Base-by-base conservation (phyloP, 1,140 invertebrate genomes). In the Riptortus pedestris region DNA sequence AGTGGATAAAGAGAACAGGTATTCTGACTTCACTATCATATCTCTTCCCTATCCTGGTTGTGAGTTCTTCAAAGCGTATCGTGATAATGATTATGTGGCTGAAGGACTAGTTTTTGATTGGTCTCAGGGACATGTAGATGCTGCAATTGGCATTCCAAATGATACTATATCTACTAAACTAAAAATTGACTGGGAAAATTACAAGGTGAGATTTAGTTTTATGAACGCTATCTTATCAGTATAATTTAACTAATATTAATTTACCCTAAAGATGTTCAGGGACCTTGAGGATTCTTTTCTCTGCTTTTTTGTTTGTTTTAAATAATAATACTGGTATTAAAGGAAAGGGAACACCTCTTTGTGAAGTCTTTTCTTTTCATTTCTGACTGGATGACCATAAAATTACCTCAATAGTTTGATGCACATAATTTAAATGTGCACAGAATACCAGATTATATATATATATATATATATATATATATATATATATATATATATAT, bases 21-120 rank as follows among this genome's bases (percentile, higher is more conserved):
- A 91, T 72, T 77, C 78, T 38, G 82, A 87, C 65, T 92, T 91
- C 71, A 83, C 79, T 62, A 79, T 92, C 60, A 75, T 90, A 64
- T 84, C 83, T 67, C 75, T 91, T 67, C 90, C 90, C 65, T 91
- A 91, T 78, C 90, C 90, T 62, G 87, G 87, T 65, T 89, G 86
- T 80, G 87, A 90, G 76, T 89, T 88, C 74, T 90, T 90, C 73
- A 79, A 77, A 62, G 80, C 85, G 66, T 90, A 85, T 74, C 79
- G 83, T 67, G 84, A 88, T 67, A 83, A 84, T 70, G 80, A 83
- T 67, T 91, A 88, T 70, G 74, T 78, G 63, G 85, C 81, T 4
- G 80, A 85, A 70, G 81, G 79, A 60, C 76, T 91, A 60, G 74
- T 83, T 27, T 91, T 88, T 74, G 83, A 91, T 72, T 92, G 89